Evolutionary conservation across 92 coral and sea anemone genomes (phyloP).

Genomic region (Phenganax subtilis): DNA sequence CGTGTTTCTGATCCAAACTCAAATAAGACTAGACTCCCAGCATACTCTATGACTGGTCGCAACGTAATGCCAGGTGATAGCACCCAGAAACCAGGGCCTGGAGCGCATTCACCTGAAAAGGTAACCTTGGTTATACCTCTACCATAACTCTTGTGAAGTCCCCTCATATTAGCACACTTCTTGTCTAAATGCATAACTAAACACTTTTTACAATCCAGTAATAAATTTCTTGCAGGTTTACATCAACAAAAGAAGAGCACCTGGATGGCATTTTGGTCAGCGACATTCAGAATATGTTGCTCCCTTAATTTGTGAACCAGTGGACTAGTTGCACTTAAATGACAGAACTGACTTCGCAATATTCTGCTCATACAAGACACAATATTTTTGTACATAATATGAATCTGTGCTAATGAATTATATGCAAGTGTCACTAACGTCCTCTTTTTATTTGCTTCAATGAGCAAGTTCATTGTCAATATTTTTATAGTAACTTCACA

Average conservation of each 20-base stretch:
- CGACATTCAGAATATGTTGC: conserved; percentile 88
- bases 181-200: too few relatives aligned
- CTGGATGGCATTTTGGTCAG: conserved; percentile 74
- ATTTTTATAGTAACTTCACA: neutral
- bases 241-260: conserved; percentile 57
- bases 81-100: conserved; percentile 93
- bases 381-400: conserved; percentile 2
- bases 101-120: conserved; percentile 83
- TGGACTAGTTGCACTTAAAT: conserved; percentile 51
- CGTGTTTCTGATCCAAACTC: conserved; percentile 71
- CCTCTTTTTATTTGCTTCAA: too few relatives aligned
- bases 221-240: conserved; percentile 58
- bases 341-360: too few relatives aligned
- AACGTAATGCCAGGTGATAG: conserved; percentile 76
- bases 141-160: too few relatives aligned
- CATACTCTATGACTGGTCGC: conserved; percentile 75
- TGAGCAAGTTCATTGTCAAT: neutral
- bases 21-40: conserved; percentile 62
- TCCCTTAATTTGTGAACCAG: conserved; percentile 77
- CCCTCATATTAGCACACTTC: too few relatives aligned
- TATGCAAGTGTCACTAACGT: neutral
- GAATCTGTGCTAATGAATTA: neutral
- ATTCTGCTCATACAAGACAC: neutral
- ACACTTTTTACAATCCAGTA: too few relatives aligned
- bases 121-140: conserved; percentile 39